Percentiles rank a stretch among this genome's conserved stretches.
These are phyloP conservation scores for Lithobates sylvaticus DNA, from an alignment of 2,797 vertebrate species.

Conservation along the genomic window DNA sequence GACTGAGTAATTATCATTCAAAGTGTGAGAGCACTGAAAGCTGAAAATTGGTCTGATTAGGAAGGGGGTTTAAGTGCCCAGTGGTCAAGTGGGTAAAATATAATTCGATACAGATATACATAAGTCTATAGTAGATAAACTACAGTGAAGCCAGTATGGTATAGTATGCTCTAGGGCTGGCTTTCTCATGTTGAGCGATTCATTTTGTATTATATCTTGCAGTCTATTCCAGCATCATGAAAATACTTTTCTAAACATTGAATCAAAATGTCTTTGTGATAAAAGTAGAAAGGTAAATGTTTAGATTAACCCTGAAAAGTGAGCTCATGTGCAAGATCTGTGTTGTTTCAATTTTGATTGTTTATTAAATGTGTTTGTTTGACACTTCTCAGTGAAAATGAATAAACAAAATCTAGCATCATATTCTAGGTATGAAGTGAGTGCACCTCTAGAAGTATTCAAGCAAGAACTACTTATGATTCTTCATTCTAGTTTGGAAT, in stretches of 20 bases:
- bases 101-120: no score
- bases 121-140: no score
- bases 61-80: no score
- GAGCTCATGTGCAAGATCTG: constrained; percentile 49
- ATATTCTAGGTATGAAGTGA: constrained; percentile 7
- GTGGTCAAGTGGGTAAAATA: no score
- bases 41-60: no score
- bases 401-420: constrained; percentile 16
- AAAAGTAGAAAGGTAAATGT: constrained; percentile 58
- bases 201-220: constrained; percentile 27
- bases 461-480: constrained; percentile 14
- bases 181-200: constrained; percentile 49
- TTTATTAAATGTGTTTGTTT: constrained; percentile 64
- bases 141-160: no score
- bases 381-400: constrained; percentile 39
- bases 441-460: constrained; percentile 10
- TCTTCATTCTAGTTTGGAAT: background rate
- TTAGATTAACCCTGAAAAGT: constrained; percentile 8
- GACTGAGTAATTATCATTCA: no score
- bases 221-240: constrained; percentile 33
- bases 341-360: constrained; percentile 60
- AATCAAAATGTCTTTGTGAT: constrained; percentile 51
- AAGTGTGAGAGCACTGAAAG: no score
- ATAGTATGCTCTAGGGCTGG: background rate
- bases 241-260: constrained; percentile 50